A percentile compares a stretch with the other conserved stretches of the same genome.
phyloP scores from a whole-genome alignment of 1,140 invertebrate genomes.

The Trialeurodes vaporariorum region DNA sequence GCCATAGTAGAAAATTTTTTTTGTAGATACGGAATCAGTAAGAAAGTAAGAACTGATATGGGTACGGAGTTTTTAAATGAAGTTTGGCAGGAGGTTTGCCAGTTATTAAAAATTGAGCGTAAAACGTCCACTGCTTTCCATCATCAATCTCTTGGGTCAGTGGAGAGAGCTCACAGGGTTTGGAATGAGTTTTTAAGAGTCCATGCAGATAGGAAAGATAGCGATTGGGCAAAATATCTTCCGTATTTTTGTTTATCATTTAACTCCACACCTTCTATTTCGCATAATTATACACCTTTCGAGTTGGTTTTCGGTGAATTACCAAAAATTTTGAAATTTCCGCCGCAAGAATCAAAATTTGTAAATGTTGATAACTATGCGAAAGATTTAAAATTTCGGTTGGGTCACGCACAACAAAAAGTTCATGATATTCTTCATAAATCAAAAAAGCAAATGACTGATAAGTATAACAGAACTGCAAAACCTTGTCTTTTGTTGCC shows the following conservation, averaged over 20 bases:
- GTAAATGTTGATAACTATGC: not conserved
- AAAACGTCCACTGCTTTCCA: slow-evolving; percentile 22
- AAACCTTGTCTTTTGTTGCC: not conserved
- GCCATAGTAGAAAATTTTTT: slow-evolving; percentile 16
- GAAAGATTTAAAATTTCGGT: not conserved
- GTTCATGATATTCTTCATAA: not conserved
- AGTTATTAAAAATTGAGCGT: slow-evolving; percentile 26
- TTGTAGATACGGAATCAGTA: slow-evolving; percentile 12
- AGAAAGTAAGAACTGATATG: slow-evolving; percentile 15
- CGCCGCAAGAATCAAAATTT: not conserved
- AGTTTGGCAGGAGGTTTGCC: slow-evolving; percentile 25
- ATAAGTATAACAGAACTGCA: not conserved
- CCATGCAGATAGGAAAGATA: not conserved
- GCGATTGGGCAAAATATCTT: not conserved
- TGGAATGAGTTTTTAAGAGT: slow-evolving; percentile 33
- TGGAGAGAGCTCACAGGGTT: slow-evolving; percentile 32
- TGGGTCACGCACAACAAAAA: not conserved
- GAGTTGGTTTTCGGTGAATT: not conserved
- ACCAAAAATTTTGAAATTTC: not conserved
- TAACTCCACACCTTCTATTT: not conserved
- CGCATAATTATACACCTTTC: not conserved
- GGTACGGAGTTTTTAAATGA: slow-evolving; percentile 19
- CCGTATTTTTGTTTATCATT: not conserved
- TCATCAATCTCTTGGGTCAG: slow-evolving; percentile 29
- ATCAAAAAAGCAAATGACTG: not conserved